Percentiles rank a stretch among this genome's conserved stretches.
Evolutionary conservation across 2,113 vertebrate genomes (phyloP).

Genomic region (Oxygymnocypris stewartii): DNA sequence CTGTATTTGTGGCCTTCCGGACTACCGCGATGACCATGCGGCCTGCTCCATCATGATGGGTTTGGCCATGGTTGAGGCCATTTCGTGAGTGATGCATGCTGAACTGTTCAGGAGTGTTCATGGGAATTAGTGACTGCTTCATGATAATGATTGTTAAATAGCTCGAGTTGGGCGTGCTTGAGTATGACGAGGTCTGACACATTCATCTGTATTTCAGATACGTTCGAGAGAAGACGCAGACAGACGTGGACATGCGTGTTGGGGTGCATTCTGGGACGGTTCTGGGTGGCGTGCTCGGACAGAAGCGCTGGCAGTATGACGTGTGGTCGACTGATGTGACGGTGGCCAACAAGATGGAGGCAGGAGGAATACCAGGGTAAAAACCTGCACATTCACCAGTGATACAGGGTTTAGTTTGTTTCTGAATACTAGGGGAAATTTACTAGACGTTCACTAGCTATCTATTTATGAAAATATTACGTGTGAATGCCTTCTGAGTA

Average conservation of each 20-base stretch:
- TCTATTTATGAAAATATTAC: not conserved
- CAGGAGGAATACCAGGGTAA: slow-evolving; percentile 91
- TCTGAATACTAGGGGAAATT: not conserved
- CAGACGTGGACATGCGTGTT: slow-evolving; percentile 93
- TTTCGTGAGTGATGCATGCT: slow-evolving; percentile 81
- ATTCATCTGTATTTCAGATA: slow-evolving; percentile 72
- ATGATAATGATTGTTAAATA: not conserved
- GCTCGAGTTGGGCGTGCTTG: not conserved
- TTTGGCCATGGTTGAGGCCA: slow-evolving; percentile 96
- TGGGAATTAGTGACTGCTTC: not conserved
- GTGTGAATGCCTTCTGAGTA: not conserved
- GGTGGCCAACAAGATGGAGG: slow-evolving; percentile 96
- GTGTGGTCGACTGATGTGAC: slow-evolving; percentile 97
- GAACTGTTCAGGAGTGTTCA: not conserved
- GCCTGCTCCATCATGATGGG: slow-evolving; percentile 95
- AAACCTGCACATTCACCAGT: not conserved
- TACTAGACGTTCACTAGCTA: no score
- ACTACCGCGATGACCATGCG: slow-evolving; percentile 91
- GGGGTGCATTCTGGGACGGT: slow-evolving; percentile 93
- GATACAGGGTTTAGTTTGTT: not conserved
- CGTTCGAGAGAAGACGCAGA: slow-evolving; percentile 91
- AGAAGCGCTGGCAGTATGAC: slow-evolving; percentile 96
- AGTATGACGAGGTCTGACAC: not conserved
- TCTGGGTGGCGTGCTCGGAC: slow-evolving; percentile 90
- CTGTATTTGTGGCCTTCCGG: slow-evolving; percentile 93